Evolutionary conservation across 2,797 vertebrate genomes (phyloP).

Genomic region (Alectoris magna): DNA sequence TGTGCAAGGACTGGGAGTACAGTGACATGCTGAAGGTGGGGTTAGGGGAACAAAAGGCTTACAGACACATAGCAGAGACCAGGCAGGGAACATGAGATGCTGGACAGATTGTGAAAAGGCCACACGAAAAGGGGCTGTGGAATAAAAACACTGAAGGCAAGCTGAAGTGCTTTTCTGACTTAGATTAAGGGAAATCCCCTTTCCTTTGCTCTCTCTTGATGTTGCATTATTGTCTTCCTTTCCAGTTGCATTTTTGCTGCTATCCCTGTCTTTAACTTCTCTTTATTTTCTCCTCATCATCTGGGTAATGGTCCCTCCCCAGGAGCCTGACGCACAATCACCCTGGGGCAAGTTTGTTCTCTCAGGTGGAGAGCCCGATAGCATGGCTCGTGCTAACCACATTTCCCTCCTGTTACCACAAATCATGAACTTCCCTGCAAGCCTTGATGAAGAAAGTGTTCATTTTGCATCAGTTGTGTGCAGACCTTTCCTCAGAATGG

Average conservation of each 20-base stretch:
- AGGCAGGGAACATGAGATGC: not conserved
- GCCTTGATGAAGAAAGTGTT: not conserved
- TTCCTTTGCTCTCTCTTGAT: not conserved
- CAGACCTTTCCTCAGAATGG: fast-evolving
- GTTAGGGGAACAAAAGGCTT: constrained; percentile 21
- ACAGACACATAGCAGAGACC: not conserved
- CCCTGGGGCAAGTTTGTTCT: fast-evolving
- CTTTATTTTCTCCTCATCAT: not conserved
- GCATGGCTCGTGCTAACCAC: fast-evolving
- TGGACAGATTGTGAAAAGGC: not conserved
- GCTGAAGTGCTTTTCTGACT: not conserved
- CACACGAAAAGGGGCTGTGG: not conserved
- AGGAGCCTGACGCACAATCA: not conserved
- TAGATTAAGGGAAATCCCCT: not conserved
- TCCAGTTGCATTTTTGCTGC: not conserved
- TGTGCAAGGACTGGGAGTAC: not conserved
- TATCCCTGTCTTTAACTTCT: not conserved
- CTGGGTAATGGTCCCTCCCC: not conserved
- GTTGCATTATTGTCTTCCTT: not conserved
- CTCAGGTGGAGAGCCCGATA: not conserved
- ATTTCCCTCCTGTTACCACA: not conserved
- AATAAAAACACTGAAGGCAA: not conserved
- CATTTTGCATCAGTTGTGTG: fast-evolving
- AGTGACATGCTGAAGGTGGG: not conserved
- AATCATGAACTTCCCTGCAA: not conserved